Evolutionary conservation across 2,888 invertebrate species (phyloP), one percentile per base, ranked within the genome.

Genomic region (Caenorhabditis sp.): DNA sequence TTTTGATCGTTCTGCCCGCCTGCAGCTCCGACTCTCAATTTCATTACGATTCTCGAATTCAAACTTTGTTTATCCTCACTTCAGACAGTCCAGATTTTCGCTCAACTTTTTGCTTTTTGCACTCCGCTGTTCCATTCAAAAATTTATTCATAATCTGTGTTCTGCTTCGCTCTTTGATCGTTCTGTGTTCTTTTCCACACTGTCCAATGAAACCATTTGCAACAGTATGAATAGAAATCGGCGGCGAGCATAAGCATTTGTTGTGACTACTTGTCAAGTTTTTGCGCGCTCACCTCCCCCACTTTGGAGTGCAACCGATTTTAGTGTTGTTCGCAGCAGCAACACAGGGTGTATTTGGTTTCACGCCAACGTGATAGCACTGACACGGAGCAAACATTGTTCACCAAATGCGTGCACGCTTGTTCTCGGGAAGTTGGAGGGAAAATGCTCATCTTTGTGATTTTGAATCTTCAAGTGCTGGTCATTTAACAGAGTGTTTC

Each of bases 321-420:
- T 61, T 77, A 63, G 77, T 70, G 61, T 70, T 77, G 69, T 77
- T 70, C 63, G 41, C 59, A 38, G 59, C 35, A 44, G 47, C 4
- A 19, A 7, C 47, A 47, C 19, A 54, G 66, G 51, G 70, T 70
- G 79, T 79, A 79, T 79, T 79, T 72, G 79, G 79, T 79, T 79
- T 79, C 79, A 79, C 79, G 79, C 79, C 70, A 70, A 79, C 79
- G 79, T 79, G 79, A 79, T 79, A 79, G 79, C 79, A 79, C 54
- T 38, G 24, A 41, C 54, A 63, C 63, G 63, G 63, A 70, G 61
- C 79, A 79, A 79, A 79, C 79, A 79, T 41, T 70, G 79, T 64
- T 75, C 35, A 26, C 38, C 63, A 63, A 77, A 54, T 58, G 76
- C 76, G 76, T 76, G 76, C 76, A 70, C 63, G 77, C 69, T 61